Evolutionary conservation across 2,113 vertebrate species (phyloP).

Genomic region (Silurus asotus): DNA sequence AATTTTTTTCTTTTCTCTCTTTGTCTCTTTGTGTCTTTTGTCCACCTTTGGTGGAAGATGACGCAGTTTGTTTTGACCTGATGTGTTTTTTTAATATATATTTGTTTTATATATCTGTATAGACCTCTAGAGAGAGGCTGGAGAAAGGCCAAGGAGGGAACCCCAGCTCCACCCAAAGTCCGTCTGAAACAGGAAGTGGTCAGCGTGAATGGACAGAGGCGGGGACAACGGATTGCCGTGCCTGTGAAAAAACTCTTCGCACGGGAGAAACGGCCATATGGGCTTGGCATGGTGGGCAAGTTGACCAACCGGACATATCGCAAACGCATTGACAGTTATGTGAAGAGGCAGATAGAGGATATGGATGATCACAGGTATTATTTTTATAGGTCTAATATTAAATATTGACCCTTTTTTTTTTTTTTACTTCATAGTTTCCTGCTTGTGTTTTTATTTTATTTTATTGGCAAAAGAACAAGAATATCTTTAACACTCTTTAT

Average conservation of each 20-base stretch:
- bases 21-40: too few relatives aligned
- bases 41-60: too few relatives aligned
- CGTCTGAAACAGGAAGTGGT: conserved; percentile 95
- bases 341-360: conserved; percentile 96
- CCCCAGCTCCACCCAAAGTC: conserved; percentile 82
- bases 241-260: conserved; percentile 95
- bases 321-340: conserved; percentile 96
- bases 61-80: too few relatives aligned
- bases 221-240: conserved; percentile 90
- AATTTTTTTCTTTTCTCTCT: too few relatives aligned
- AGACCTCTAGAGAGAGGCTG: conserved; percentile 94
- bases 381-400: neutral
- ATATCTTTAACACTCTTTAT: neutral
- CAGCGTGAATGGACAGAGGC: conserved; percentile 82
- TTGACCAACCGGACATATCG: conserved; percentile 98
- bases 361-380: conserved; percentile 95
- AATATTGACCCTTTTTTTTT: too few relatives aligned
- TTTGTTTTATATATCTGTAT: conserved; percentile 20
- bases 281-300: conserved; percentile 95
- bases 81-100: neutral
- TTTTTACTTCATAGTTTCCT: neutral
- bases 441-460: neutral
- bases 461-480: neutral
- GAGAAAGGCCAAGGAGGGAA: conserved; percentile 92
- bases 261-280: conserved; percentile 92